These are phyloP conservation scores for Geodia barretti DNA, from an alignment of 37 sponge, comb jelly and placozoan species.

Conservation along the genomic window DNA sequence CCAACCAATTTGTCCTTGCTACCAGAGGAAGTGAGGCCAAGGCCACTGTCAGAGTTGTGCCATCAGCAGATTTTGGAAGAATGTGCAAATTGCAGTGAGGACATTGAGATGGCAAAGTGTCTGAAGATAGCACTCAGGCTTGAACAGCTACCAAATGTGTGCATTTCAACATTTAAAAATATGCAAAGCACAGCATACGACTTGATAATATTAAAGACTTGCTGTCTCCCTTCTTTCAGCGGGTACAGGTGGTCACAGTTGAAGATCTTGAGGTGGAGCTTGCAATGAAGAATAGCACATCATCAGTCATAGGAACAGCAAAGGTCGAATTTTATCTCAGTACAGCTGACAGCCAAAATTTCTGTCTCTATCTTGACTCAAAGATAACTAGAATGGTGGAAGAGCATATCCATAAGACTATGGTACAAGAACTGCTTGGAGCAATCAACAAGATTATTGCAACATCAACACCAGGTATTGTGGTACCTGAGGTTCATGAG, in stretches of 20 bases:
- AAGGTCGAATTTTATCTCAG: background rate
- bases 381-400: background rate
- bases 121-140: background rate
- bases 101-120: background rate
- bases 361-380: background rate
- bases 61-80: background rate
- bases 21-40: slow-evolving; percentile 31
- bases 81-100: background rate
- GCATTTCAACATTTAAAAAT: background rate
- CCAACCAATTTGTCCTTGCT: slow-evolving; percentile 6
- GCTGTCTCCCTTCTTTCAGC: background rate
- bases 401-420: background rate
- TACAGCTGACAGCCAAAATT: background rate
- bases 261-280: slow-evolving; percentile 6
- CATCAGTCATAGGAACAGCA: background rate
- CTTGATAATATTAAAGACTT: background rate
- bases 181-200: background rate
- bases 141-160: background rate
- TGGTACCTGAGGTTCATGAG: too few relatives aligned
- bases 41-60: slow-evolving; percentile 6
- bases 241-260: slow-evolving; percentile 11
- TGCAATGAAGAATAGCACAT: background rate
- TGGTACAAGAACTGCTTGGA: background rate
- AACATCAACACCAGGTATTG: background rate
- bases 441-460: background rate